Evolutionary conservation across 35 echinoderm and acorn worm genomes (phyloP), one percentile per base, ranked within the genome.

Genomic region (Apostichopus japonicus): DNA sequence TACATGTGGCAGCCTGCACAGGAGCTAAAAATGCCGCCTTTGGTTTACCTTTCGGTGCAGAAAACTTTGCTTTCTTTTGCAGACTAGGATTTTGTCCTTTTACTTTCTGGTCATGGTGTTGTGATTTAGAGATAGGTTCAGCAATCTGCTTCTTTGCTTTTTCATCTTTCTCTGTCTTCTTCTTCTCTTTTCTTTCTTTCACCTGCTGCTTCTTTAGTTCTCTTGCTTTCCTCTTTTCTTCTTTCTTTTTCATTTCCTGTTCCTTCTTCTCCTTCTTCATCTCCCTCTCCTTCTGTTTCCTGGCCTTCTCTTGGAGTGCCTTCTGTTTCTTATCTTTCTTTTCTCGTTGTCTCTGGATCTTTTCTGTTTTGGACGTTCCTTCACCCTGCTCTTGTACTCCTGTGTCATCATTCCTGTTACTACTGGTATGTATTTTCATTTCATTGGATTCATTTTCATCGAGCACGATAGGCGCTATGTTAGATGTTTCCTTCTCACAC

Each of bases 41-140:
- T 21, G 14, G 54, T 16, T 84, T 84, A 57, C 81, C 81, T 84
- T 84, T 89, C 51, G 86, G 86, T 23, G 27, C 86, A 53, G 63
- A 25, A 89, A 89, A 89, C 56, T 82, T 82, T 80, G 78, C 10
- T 56, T 92, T 95, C 90, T 87, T 54, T 72, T 17, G 58, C 54
- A 65, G 13, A 54, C 23, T 44, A 44, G 33, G 33, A 44, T 44
- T 44, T 44, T 44, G 33, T 4, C 33, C 33, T 44, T 0, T 44
- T 44, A 44, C 11, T 80, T 94, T 82, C 58, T 90, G 54, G 78
- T 91, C n/a, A 16, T 54, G 15, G 4, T 94, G 19, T 52, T 94
- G 56, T 24, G 78, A 6, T 58, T 19, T 83, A 5, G 19, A 55
- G 8, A 23, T 90, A 15, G 56, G 5, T 10, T 81, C 13, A 54